Base-by-base conservation (phyloP, 2,113 vertebrate genomes). In the Vireo altiloquus region DNA sequence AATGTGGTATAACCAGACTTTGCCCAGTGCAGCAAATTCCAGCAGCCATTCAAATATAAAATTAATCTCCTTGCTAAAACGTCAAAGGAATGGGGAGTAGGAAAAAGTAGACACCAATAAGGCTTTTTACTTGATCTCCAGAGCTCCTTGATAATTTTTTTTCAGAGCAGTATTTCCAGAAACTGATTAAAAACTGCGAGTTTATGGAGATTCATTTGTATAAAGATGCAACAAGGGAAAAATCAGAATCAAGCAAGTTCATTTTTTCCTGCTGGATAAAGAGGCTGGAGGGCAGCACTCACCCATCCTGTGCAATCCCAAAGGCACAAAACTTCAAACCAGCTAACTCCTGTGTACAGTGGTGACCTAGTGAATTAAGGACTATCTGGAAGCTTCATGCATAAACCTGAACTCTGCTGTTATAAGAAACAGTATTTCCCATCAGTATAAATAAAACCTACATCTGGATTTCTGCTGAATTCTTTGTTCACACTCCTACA, bases 161-260 rank as follows among this genome's bases (percentile, higher is more conserved):
- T 72, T 13, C 44, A 64, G 89, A 89, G 46, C 23, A 60, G 17
- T 28, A 57, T 53, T 89, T 76, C 65, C 75, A 94, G 46, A 50
- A 94, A 88, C 52, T 82, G 46, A 91, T 91, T 90, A 88, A 92
- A 97, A 94, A 94, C 40, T 63, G 13, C 19, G 68, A 88, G 50
- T 69, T 82, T 60, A 71, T 24, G 20, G 49, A 74, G 15, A 87
- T 31, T 46, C 57, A 57, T 69, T 90, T 88, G 63, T 65, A 61
- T 64, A 75, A 91, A 82, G 57, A 66, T 50, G 24, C 33, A 94
- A 93, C 49, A 74, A 30, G 33, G 31, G 28, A 24, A 70, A 74
- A 92, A 79, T 1, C 50, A 84, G 28, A 92, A 87, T 71, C 49
- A 71, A 91, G 37, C 28, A 92, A 90, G 79, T 93, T 93, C 50